Conservation (phyloP, 2,797 vertebrate species). For the Cottoperca gobio region DNA sequence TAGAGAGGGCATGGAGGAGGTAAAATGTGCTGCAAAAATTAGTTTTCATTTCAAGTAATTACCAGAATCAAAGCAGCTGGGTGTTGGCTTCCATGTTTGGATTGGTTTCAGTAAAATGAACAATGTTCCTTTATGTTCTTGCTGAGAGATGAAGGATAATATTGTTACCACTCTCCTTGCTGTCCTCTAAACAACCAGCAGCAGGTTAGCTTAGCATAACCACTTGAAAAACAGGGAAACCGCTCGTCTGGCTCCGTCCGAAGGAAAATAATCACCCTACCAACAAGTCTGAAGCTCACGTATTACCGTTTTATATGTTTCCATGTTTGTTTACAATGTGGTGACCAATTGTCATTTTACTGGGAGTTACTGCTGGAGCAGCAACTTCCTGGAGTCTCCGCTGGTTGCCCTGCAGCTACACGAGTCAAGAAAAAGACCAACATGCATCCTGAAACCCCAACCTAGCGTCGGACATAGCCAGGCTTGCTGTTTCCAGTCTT, state of each 20-base stretch:
- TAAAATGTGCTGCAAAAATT: constrained; percentile 52
- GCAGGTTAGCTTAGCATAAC: neutral
- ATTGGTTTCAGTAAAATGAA: constrained; percentile 42
- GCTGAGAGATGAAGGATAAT: neutral
- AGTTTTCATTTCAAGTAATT: constrained; percentile 60
- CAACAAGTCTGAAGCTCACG: neutral
- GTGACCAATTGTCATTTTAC: neutral
- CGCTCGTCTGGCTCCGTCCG: no score
- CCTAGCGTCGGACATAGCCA: neutral
- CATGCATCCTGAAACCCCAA: neutral
- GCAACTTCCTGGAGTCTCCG: neutral
- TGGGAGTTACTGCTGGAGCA: neutral
- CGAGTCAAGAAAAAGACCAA: neutral
- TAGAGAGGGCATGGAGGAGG: constrained; percentile 48
- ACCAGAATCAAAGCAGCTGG: constrained; percentile 58
- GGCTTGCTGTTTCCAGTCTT: neutral
- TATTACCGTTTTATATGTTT: neutral
- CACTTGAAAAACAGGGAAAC: neutral
- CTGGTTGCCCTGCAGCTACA: no score
- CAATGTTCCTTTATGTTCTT: constrained; percentile 7
- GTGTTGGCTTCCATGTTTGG: constrained; percentile 33
- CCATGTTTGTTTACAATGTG: neutral
- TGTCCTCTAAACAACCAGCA: neutral
- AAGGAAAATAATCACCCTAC: neutral
- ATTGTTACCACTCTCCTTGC: neutral